A percentile compares a stretch with the other conserved stretches of the same genome.
phyloP scores from a whole-genome alignment of 64 coral and sea anemone species.

The Stylophora pistillata region DNA sequence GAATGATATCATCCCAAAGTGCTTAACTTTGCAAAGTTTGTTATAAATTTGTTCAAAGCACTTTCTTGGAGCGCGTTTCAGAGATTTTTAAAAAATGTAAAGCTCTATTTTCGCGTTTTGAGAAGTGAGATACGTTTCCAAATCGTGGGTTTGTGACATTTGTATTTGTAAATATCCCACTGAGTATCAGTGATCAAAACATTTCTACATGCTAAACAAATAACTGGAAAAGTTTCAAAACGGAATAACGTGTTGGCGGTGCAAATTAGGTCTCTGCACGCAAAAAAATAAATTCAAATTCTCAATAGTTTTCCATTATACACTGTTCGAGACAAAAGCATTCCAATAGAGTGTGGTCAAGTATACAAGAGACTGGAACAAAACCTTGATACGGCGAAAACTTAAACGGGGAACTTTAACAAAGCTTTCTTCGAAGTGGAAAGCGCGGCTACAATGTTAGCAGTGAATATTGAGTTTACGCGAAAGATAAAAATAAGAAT shows the following conservation, averaged over 20 bases:
- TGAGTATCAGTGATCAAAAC: slow-evolving; percentile 18
- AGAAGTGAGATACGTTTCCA: no score
- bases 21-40: neutral
- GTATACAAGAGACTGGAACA: neutral
- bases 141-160: neutral
- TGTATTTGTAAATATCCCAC: neutral
- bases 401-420: neutral
- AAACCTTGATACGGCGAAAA: neutral
- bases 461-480: neutral
- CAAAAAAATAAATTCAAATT: neutral
- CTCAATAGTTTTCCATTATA: neutral
- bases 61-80: neutral
- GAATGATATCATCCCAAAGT: neutral
- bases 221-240: slow-evolving; percentile 18
- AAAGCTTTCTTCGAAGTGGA: neutral
- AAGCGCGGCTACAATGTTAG: neutral
- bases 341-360: neutral
- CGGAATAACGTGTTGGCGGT: neutral
- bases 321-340: neutral
- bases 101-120: neutral
- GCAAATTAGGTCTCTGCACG: neutral
- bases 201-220: slow-evolving; percentile 33
- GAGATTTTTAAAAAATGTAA: neutral
- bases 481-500: neutral
- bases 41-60: neutral